Conservation (phyloP, 1,140 invertebrate genomes). For the Artemia franciscana region DNA sequence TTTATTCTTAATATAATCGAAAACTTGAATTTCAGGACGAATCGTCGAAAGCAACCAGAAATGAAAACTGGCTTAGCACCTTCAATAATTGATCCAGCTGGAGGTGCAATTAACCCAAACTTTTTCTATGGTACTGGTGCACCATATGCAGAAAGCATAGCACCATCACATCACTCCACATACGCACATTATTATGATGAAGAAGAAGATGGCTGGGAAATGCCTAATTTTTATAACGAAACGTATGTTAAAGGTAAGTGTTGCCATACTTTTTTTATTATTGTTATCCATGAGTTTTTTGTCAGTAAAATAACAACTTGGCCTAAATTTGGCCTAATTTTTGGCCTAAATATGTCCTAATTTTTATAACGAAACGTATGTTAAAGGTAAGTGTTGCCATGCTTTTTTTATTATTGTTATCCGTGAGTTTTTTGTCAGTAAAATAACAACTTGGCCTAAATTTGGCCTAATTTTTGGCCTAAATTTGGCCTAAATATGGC, state of each 20-base stretch:
- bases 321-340: too few species aligned
- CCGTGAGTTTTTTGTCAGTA: too few species aligned
- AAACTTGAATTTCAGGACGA: constrained; percentile 29
- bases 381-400: constrained; percentile 41
- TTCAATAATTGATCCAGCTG: constrained; percentile 19
- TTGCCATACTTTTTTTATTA: background rate
- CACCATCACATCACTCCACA: constrained; percentile 78
- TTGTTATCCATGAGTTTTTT: too few species aligned
- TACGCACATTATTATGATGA: constrained; percentile 88
- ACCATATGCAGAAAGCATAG: constrained; percentile 79
- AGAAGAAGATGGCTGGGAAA: constrained; percentile 87
- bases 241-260: constrained; percentile 66
- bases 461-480: too few species aligned
- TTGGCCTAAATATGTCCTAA: too few species aligned
- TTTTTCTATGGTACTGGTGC: constrained; percentile 64
- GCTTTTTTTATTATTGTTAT: too few species aligned
- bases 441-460: too few species aligned
- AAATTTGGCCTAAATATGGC: too few species aligned
- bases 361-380: constrained; percentile 88
- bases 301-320: too few species aligned
- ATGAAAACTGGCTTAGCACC: constrained; percentile 53
- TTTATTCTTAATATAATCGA: background rate
- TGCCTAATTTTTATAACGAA: constrained; percentile 92
- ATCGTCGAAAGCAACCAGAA: constrained; percentile 46
- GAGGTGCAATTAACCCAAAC: constrained; percentile 60